phyloP scores from a whole-genome alignment of 2,797 vertebrate species.

The Alectoris magna region DNA sequence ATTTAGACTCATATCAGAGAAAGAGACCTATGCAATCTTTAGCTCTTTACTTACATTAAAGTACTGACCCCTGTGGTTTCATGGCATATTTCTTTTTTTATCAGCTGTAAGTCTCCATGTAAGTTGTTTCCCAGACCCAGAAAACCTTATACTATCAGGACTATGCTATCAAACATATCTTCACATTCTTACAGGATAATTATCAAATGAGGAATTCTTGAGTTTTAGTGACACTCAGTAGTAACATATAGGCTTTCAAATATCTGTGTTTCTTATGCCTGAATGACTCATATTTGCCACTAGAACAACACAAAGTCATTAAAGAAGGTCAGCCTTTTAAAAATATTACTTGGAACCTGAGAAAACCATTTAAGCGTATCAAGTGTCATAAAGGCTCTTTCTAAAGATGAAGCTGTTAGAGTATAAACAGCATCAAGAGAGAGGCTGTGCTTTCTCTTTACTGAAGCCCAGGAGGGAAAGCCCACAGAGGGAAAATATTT shows the following conservation, averaged over 20 bases:
- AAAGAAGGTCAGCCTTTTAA: constrained; percentile 25
- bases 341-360: constrained; percentile 21
- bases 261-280: not conserved
- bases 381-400: constrained; percentile 25
- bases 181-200: not conserved
- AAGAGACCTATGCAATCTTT: constrained; percentile 38
- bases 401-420: not conserved
- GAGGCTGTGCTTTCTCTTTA: not conserved
- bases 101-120: not conserved
- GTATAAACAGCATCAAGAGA: not conserved
- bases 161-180: not conserved
- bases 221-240: constrained; percentile 6
- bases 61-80: not conserved
- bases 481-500: constrained; percentile 20
- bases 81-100: constrained; percentile 14
- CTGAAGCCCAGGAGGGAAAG: constrained; percentile 1
- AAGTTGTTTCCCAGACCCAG: not conserved
- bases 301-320: constrained; percentile 25
- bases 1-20: constrained; percentile 74
- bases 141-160: not conserved
- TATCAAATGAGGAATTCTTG: not conserved
- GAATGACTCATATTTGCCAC: constrained; percentile 35
- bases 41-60: constrained; percentile 5
- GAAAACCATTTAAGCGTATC: not conserved
- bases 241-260: not conserved